Percentiles rank a stretch among this genome's conserved stretches.
phyloP scores from a whole-genome alignment of 2,113 vertebrate genomes.

The Vulpes lagopus region DNA sequence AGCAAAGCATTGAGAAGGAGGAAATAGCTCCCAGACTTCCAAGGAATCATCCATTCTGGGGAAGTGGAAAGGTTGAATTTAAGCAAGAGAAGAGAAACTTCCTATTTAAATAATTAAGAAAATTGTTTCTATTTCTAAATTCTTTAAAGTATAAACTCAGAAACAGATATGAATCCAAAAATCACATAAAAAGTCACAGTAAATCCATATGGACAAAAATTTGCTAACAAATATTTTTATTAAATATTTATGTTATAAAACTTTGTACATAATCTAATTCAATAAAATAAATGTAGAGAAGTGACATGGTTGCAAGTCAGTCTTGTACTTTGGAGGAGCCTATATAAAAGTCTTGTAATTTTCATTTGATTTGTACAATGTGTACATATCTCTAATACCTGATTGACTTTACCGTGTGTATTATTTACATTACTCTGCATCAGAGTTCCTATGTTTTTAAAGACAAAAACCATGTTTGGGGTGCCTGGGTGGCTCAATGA shows the following conservation, averaged over 20 bases:
- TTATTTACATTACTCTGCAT: neutral
- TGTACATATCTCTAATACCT: neutral
- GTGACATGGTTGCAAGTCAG: neutral
- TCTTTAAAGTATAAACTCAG: neutral
- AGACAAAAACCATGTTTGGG: neutral
- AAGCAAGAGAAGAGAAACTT: neutral
- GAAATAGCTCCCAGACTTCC: rapidly evolving
- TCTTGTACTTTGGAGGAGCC: neutral
- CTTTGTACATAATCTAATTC: neutral
- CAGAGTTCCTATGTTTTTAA: neutral
- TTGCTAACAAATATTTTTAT: neutral
- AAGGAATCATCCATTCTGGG: neutral
- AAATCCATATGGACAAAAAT: neutral
- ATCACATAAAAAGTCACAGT: neutral
- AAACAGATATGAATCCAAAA: neutral
- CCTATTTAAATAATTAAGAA: neutral
- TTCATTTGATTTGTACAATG: neutral
- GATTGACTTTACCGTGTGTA: neutral
- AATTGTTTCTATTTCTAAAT: neutral
- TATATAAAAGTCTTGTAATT: neutral
- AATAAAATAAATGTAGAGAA: neutral
- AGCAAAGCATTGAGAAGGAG: neutral
- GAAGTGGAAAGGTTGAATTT: neutral
- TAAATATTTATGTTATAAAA: neutral
- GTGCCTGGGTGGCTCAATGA: too few species aligned